Evolutionary conservation across 2,888 invertebrate species (phyloP).

Genomic region (Protophormia terraenovae): DNA sequence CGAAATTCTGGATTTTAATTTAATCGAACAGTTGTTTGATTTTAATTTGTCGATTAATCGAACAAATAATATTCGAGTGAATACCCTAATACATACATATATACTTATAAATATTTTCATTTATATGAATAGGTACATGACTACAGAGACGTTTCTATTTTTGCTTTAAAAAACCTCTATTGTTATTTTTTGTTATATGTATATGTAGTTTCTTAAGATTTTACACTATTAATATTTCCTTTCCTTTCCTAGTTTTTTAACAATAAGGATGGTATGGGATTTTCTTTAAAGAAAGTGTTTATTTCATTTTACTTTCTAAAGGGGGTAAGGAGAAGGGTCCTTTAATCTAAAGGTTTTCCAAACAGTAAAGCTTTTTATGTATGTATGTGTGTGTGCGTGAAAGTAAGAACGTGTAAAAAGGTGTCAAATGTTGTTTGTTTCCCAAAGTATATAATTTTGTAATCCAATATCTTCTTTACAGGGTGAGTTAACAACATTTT

Average conservation of each 20-base stretch:
- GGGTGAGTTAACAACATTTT: neutral
- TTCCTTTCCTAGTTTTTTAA: neutral
- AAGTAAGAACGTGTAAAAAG: conserved; percentile 42
- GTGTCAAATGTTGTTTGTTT: conserved; percentile 58
- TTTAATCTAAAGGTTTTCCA: neutral
- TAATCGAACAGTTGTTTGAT: no score
- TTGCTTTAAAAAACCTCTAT: conserved; percentile 13
- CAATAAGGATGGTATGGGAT: neutral
- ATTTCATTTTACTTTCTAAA: conserved; percentile 20
- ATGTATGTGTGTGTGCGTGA: neutral
- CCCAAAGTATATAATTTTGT: conserved; percentile 2
- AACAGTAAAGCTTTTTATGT: neutral
- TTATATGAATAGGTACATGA: neutral
- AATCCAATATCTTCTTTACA: neutral
- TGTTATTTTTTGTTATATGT: neutral
- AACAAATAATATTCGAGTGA: no score
- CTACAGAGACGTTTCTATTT: neutral
- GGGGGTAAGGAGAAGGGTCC: no score
- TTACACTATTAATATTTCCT: conserved; percentile 8
- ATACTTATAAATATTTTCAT: neutral
- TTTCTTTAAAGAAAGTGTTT: conserved; percentile 23
- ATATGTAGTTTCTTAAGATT: neutral
- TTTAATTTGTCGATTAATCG: no score
- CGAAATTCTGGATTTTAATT: no score
- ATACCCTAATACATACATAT: neutral